Percentiles rank a stretch among this genome's conserved stretches.
Evolutionary conservation across 2,888 invertebrate species (phyloP).

Genomic region (Acleris holmiana): DNA sequence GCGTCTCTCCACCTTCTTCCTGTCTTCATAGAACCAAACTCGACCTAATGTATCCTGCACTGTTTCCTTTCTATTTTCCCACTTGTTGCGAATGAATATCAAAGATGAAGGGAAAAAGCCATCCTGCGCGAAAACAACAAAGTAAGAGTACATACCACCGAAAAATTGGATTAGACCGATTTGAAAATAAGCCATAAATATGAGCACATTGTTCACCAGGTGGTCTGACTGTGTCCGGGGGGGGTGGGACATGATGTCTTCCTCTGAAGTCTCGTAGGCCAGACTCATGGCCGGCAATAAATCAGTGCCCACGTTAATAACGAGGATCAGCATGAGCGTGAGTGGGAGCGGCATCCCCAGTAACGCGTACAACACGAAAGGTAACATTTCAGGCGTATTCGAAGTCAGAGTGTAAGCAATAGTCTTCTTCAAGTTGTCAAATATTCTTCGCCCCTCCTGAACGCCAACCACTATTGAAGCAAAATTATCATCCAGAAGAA

Average conservation of each 20-base stretch:
- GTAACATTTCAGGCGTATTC: constrained; percentile 93
- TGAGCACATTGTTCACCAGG: constrained; percentile 84
- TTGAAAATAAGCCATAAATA: constrained; percentile 93
- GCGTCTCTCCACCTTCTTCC: constrained; percentile 88
- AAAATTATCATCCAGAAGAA: constrained; percentile 94
- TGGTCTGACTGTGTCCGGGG: constrained; percentile 83
- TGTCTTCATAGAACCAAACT: constrained; percentile 88
- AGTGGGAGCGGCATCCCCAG: constrained; percentile 90
- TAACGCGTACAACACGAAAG: constrained; percentile 90
- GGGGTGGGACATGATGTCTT: constrained; percentile 88
- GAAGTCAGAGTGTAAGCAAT: constrained; percentile 93
- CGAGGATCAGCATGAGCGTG: constrained; percentile 82
- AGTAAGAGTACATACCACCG: constrained; percentile 91
- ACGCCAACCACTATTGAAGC: constrained; percentile 94
- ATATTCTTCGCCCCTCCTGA: constrained; percentile 91
- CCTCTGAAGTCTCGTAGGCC: constrained; percentile 90
- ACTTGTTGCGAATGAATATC: constrained; percentile 87
- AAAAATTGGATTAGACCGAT: constrained; percentile 94
- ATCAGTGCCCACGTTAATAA: constrained; percentile 92
- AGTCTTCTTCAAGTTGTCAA: constrained; percentile 94
- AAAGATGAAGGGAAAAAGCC: constrained; percentile 89
- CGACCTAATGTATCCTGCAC: constrained; percentile 90
- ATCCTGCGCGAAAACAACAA: constrained; percentile 90
- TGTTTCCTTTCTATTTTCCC: constrained; percentile 87
- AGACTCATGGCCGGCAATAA: constrained; percentile 91